Percentiles rank a stretch among this genome's conserved stretches.
These are phyloP conservation scores for Phyto melanocephala DNA, from an alignment of 2,888 invertebrate species.

Conservation along the genomic window DNA sequence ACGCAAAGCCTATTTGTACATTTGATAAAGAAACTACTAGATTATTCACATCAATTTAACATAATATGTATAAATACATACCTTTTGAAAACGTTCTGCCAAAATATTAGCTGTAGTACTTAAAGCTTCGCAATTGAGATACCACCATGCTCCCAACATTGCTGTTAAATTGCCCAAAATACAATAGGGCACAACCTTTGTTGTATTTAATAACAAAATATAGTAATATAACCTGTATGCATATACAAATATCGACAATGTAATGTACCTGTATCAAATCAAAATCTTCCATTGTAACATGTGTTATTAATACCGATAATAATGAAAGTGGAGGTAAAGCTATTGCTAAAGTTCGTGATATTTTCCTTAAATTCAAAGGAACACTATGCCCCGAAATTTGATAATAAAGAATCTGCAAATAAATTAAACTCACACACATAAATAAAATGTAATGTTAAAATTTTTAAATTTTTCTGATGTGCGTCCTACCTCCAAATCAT, in stretches of 20 bases:
- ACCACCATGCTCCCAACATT: constrained; percentile 86
- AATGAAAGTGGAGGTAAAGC: constrained; percentile 83
- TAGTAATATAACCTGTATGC: no score
- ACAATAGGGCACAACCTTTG: constrained; percentile 83
- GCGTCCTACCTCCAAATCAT: constrained; percentile 83
- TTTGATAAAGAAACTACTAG: not conserved
- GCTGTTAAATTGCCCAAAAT: constrained; percentile 85
- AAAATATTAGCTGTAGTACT: constrained; percentile 83
- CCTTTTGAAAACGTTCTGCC: constrained; percentile 85
- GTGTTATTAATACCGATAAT: constrained; percentile 84
- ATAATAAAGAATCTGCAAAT: constrained; percentile 81
- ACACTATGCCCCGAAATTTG: constrained; percentile 82
- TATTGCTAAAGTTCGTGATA: constrained; percentile 81
- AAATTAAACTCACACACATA: not conserved
- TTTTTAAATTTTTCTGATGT: no score
- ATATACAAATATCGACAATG: no score
- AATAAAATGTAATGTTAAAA: no score
- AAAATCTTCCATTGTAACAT: constrained; percentile 85
- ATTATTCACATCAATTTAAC: no score
- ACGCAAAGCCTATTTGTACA: constrained; percentile 80
- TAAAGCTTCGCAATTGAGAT: constrained; percentile 83
- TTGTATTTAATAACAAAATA: no score
- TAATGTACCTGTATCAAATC: constrained; percentile 81
- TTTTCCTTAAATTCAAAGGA: constrained; percentile 81
- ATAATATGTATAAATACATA: constrained; percentile 66